phyloP scores from a whole-genome alignment of 2,113 vertebrate genomes.

The Eublepharis macularius region DNA sequence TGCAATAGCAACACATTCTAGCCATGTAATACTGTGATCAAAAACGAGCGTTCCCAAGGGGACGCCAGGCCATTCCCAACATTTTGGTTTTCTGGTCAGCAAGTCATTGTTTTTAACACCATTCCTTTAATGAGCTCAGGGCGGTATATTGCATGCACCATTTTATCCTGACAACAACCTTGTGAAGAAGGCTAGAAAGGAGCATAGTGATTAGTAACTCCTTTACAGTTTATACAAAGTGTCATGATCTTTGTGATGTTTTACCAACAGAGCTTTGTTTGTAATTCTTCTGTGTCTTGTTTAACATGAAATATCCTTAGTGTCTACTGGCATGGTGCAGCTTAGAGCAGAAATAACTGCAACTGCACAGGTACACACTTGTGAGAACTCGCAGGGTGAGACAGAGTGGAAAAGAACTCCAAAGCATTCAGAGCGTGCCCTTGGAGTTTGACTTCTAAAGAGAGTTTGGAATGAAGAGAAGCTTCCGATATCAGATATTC shows the following conservation, averaged over 20 bases:
- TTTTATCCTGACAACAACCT: not conserved
- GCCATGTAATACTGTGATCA: not conserved
- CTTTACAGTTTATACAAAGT: not conserved
- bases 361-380: not conserved
- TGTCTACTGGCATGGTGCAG: conserved; percentile 24
- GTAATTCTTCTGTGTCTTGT: not conserved
- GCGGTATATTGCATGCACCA: no score
- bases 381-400: not conserved
- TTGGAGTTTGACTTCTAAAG: not conserved
- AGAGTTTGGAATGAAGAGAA: not conserved
- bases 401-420: not conserved
- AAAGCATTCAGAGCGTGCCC: not conserved
- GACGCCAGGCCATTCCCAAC: not conserved
- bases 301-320: conserved; percentile 26
- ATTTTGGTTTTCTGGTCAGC: no score
- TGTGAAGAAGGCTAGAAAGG: not conserved
- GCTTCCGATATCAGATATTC: not conserved
- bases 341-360: conserved; percentile 5
- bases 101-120: no score
- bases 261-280: conserved; percentile 40
- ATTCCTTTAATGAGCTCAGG: no score
- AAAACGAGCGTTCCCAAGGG: not conserved
- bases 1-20: not conserved
- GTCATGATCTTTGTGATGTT: conserved; percentile 30
- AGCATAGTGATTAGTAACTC: not conserved